phyloP scores from a whole-genome alignment of 1,140 invertebrate species.

The Holotrichia oblita region DNA sequence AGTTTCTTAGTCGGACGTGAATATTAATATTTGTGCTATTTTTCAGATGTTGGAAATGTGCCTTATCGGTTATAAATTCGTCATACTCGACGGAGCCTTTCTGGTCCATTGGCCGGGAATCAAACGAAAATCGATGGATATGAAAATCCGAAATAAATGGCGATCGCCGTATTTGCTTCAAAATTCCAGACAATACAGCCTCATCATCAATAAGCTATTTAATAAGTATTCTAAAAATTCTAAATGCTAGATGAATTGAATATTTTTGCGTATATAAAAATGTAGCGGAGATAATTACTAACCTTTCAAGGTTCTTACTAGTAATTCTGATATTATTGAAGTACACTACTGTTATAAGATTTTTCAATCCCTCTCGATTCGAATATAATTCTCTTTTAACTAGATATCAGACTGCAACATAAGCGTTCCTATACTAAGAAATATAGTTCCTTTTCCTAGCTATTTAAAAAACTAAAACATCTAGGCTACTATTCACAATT shows the following conservation, averaged over 20 bases:
- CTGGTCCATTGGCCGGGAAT: constrained; percentile 81
- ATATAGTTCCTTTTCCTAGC: too few species aligned
- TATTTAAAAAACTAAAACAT: too few species aligned
- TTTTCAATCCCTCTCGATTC: too few species aligned
- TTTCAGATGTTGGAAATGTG: constrained; percentile 84
- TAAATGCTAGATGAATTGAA: constrained; percentile 65
- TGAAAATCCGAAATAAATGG: constrained; percentile 58
- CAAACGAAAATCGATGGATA: constrained; percentile 63
- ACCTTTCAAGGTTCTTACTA: neutral
- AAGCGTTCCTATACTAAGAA: too few species aligned
- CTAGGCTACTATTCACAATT: too few species aligned
- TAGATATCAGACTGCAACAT: too few species aligned
- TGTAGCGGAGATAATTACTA: neutral
- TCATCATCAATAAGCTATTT: constrained; percentile 67
- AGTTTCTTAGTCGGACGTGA: too few species aligned
- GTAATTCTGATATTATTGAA: neutral
- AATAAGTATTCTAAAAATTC: constrained; percentile 68
- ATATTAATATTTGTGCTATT: too few species aligned
- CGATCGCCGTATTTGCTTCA: constrained; percentile 66
- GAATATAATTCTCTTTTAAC: too few species aligned
- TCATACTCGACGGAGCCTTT: constrained; percentile 81
- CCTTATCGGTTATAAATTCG: constrained; percentile 76
- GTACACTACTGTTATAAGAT: neutral
- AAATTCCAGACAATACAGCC: constrained; percentile 72
- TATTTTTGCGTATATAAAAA: constrained; percentile 32